phyloP scores from a whole-genome alignment of 1,140 invertebrate genomes.

The Argopecten irradians region DNA sequence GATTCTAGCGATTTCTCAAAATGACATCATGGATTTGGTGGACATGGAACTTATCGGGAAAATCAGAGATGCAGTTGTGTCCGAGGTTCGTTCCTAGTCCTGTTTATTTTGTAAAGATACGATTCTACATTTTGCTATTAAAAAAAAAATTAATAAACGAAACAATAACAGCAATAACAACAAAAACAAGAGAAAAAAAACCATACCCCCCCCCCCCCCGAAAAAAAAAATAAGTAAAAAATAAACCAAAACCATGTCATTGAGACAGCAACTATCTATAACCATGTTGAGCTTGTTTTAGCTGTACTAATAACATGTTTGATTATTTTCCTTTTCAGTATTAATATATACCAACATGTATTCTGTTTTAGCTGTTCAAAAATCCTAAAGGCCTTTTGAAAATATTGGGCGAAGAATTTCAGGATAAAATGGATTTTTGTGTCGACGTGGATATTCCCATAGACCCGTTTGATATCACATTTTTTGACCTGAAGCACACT shows the following conservation, averaged over 20 bases:
- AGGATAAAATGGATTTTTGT: conserved; percentile 40
- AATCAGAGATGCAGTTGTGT: neutral
- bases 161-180: no score
- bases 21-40: neutral
- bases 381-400: neutral
- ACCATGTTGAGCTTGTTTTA: conserved; percentile 37
- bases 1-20: neutral
- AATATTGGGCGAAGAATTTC: conserved; percentile 28
- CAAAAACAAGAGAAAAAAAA: no score
- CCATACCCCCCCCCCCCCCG: conserved; percentile 8
- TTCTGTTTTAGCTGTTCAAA: neutral
- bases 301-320: conserved; percentile 29
- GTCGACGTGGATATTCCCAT: conserved; percentile 36
- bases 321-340: neutral
- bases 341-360: conserved; percentile 31
- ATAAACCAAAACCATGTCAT: conserved; percentile 1
- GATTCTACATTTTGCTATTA: no score
- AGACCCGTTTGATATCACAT: conserved; percentile 27
- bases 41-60: neutral
- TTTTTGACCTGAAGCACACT: neutral
- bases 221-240: no score
- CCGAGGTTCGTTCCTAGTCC: neutral
- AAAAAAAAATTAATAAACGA: no score
- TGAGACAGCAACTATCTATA: conserved; percentile 32
- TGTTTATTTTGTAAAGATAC: no score